Conservation (phyloP, 2,888 invertebrate genomes). For the Hirudinaria manillensis region DNA sequence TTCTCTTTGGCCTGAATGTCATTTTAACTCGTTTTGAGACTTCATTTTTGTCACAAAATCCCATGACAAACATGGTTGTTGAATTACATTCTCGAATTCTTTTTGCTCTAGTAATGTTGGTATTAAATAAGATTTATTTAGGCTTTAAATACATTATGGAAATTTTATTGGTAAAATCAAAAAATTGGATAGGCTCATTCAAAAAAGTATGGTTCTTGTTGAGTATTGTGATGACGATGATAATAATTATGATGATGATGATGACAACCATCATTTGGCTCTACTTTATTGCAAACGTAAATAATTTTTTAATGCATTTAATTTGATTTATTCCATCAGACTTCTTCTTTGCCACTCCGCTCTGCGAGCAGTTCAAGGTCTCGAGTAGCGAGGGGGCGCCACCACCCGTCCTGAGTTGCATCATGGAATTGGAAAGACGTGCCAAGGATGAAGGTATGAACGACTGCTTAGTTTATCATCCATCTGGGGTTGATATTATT, state of each 20-base stretch:
- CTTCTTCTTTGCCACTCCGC: neutral
- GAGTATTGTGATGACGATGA: too few species aligned
- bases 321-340: conserved; percentile 8
- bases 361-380: conserved; percentile 11
- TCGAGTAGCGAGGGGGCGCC: neutral
- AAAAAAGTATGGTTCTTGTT: too few species aligned
- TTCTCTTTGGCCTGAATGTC: too few species aligned
- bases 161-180: too few species aligned
- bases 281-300: too few species aligned
- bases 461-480: neutral
- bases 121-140: too few species aligned
- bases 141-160: too few species aligned
- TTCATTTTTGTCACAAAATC: neutral
- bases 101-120: neutral
- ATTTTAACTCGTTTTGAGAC: neutral
- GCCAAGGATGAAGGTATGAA: conserved; percentile 2
- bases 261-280: too few species aligned
- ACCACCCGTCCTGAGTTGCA: neutral
- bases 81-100: neutral
- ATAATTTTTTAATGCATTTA: neutral
- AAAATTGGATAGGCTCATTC: too few species aligned
- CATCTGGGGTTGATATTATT: neutral
- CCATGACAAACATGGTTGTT: neutral
- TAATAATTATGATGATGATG: too few species aligned
- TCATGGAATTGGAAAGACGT: conserved; percentile 1